phyloP scores from a whole-genome alignment of 2,797 vertebrate species.

The Eulemur albifrons region DNA sequence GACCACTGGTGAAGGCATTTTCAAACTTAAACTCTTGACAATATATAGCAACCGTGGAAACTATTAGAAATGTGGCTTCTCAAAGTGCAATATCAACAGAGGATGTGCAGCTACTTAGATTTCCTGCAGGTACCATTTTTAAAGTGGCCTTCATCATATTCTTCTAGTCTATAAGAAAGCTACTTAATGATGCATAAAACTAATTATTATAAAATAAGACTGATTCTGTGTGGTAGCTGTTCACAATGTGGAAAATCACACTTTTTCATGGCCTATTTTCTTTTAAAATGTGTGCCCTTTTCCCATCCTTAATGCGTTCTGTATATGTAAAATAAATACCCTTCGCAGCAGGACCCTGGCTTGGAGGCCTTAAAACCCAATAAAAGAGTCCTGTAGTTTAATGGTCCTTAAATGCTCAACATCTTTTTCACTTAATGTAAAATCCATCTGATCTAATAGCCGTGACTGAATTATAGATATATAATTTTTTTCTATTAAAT shows the following conservation, averaged over 20 bases:
- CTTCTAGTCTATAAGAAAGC: conserved; percentile 49
- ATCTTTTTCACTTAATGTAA: conserved; percentile 83
- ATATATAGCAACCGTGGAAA: background rate
- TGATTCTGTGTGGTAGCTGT: conserved; percentile 50
- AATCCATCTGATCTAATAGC: conserved; percentile 85
- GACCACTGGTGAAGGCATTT: background rate
- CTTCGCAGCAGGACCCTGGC: conserved; percentile 67
- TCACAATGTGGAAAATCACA: conserved; percentile 78
- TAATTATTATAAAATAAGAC: conserved; percentile 83
- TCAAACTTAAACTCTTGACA: background rate
- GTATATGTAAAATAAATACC: conserved; percentile 80
- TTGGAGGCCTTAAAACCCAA: conserved; percentile 76
- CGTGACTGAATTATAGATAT: conserved; percentile 80
- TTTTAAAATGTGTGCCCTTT: conserved; percentile 72
- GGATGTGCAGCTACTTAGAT: background rate
- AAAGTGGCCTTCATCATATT: conserved; percentile 39
- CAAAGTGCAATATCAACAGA: background rate
- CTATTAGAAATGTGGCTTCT: background rate
- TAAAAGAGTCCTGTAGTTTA: conserved; percentile 80
- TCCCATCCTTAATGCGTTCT: conserved; percentile 57
- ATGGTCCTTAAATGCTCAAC: conserved; percentile 83
- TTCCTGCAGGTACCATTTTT: conserved; percentile 57
- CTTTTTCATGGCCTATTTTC: conserved; percentile 79
- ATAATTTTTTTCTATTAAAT: conserved; percentile 83
- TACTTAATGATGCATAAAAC: conserved; percentile 81